These are phyloP conservation scores for Meteorus sp. DNA, from an alignment of 1,140 invertebrate genomes.

Conservation along the genomic window DNA sequence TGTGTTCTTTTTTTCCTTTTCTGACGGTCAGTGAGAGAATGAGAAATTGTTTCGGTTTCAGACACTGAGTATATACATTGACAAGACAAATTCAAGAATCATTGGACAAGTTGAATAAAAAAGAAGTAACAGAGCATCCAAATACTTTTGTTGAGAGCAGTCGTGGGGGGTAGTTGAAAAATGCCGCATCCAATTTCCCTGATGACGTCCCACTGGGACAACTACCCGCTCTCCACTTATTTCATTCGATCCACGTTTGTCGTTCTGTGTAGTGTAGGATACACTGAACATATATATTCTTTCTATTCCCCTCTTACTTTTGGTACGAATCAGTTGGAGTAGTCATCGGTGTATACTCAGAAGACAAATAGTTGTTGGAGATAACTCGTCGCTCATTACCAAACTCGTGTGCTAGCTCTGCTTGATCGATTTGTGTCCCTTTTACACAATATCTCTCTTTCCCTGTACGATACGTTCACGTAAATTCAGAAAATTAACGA, in stretches of 20 bases:
- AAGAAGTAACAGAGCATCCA: no score
- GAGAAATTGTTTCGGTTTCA: background rate
- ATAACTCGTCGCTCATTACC: constrained; percentile 41
- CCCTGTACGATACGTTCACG: background rate
- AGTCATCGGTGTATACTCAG: background rate
- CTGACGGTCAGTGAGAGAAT: background rate
- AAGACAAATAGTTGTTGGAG: constrained; percentile 51
- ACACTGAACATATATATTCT: constrained; percentile 5
- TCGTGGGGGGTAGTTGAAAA: constrained; percentile 44
- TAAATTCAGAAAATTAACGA: constrained; percentile 32
- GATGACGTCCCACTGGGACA: constrained; percentile 51
- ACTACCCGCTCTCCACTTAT: constrained; percentile 5
- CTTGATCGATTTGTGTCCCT: constrained; percentile 33
- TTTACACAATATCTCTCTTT: constrained; percentile 14
- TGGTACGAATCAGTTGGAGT: background rate
- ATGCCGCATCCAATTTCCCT: constrained; percentile 56
- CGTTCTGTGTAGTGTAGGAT: constrained; percentile 31
- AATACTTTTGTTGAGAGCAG: constrained; percentile 18
- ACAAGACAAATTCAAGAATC: background rate
- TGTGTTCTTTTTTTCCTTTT: background rate
- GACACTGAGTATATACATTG: background rate
- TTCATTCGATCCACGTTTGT: constrained; percentile 34
- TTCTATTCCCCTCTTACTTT: constrained; percentile 31
- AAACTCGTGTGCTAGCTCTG: constrained; percentile 12
- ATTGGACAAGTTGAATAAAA: background rate